Conservation (phyloP, 2,888 invertebrate genomes). For the Cataglyphis cursor region DNA sequence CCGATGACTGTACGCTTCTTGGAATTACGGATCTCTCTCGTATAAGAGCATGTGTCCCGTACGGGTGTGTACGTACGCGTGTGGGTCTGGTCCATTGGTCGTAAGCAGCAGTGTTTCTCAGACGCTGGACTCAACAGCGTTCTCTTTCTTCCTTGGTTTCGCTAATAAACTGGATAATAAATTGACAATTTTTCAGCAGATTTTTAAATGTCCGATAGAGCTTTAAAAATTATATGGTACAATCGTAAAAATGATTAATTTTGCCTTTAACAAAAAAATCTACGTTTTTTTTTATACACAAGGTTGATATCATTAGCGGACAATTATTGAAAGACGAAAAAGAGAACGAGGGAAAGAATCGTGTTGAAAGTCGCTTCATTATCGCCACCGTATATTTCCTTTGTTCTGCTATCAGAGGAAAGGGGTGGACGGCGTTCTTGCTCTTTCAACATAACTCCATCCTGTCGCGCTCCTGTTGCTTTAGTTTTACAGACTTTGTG, state of each 20-base stretch:
- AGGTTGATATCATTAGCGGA: background rate
- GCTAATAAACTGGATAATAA: background rate
- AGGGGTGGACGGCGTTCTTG: constrained; percentile 67
- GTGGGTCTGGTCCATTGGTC: constrained; percentile 77
- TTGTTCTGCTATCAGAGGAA: constrained; percentile 74
- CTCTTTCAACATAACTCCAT: constrained; percentile 55
- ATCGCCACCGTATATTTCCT: constrained; percentile 68
- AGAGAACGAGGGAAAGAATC: background rate
- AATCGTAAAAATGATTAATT: background rate
- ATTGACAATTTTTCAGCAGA: background rate
- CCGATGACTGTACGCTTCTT: constrained; percentile 84
- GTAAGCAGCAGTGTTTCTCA: constrained; percentile 80
- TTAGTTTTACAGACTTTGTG: constrained; percentile 30
- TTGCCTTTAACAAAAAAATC: background rate
- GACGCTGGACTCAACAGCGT: constrained; percentile 48
- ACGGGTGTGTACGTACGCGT: constrained; percentile 42
- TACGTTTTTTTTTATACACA: background rate
- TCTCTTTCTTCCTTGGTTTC: background rate
- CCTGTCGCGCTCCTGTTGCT: constrained; percentile 35
- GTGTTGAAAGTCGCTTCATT: constrained; percentile 63
- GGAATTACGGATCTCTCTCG: constrained; percentile 81
- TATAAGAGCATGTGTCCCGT: constrained; percentile 62
- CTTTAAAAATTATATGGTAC: background rate
- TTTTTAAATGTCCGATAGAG: background rate
- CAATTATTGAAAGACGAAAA: constrained; percentile 21